Conservation (phyloP, 2,797 vertebrate genomes). For the Hapalemur alaotrensis region DNA sequence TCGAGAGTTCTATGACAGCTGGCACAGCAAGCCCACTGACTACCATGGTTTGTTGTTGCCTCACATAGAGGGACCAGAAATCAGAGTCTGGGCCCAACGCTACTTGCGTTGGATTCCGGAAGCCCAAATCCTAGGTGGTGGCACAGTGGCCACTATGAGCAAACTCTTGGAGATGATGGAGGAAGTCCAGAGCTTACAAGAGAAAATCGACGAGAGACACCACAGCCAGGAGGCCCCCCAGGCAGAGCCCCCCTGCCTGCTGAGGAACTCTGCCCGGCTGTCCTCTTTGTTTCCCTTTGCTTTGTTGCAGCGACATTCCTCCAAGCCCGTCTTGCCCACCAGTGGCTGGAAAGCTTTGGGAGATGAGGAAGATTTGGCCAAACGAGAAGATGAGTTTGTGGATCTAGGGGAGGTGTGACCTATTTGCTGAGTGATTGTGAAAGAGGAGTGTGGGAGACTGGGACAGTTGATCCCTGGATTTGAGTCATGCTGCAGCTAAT, state of each 20-base stretch:
- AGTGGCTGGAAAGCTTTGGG: constrained; percentile 88
- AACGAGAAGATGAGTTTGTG: constrained; percentile 88
- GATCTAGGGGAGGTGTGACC: constrained; percentile 81
- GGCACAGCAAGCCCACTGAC: constrained; percentile 88
- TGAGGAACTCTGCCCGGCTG: constrained; percentile 84
- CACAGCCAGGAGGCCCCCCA: constrained; percentile 56
- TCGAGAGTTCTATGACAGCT: constrained; percentile 89
- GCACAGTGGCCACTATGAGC: constrained; percentile 84
- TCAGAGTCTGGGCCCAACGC: constrained; percentile 91
- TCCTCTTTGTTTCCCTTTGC: constrained; percentile 91
- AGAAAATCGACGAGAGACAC: constrained; percentile 81
- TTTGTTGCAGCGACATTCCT: constrained; percentile 84
- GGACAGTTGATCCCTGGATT: neutral
- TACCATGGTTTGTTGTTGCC: constrained; percentile 90
- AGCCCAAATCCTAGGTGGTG: constrained; percentile 89
- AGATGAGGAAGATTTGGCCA: constrained; percentile 87
- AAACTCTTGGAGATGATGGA: constrained; percentile 88
- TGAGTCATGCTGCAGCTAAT: rapidly evolving
- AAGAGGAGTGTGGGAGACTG: neutral
- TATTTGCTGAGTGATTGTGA: neutral
- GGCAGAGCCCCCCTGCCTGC: constrained; percentile 44
- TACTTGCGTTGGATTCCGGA: constrained; percentile 93
- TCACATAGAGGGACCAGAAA: constrained; percentile 86
- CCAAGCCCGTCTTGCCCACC: constrained; percentile 89
- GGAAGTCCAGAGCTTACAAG: constrained; percentile 87